These are phyloP conservation scores for Lithophane semibrunnea DNA, from an alignment of 2,888 invertebrate genomes.

Conservation along the genomic window DNA sequence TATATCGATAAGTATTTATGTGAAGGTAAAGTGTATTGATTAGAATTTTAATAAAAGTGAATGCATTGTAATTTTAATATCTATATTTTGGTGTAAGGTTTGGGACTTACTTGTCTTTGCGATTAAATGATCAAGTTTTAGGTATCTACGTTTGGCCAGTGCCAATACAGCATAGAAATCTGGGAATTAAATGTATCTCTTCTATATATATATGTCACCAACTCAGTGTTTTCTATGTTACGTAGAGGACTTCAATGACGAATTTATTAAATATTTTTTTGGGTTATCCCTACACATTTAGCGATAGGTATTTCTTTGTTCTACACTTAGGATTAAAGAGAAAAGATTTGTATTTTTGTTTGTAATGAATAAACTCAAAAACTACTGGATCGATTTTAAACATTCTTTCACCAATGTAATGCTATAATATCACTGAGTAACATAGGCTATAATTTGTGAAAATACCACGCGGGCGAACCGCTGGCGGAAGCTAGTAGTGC, in stretches of 20 bases:
- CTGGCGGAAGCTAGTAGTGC: not conserved
- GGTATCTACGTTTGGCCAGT: not conserved
- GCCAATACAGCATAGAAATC: not conserved
- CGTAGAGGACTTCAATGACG: slow-evolving; percentile 35
- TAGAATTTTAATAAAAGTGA: slow-evolving; percentile 27
- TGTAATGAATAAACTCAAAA: too few species aligned
- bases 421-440: too few species aligned
- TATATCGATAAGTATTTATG: slow-evolving; percentile 63
- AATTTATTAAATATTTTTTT: slow-evolving; percentile 27
- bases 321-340: too few species aligned
- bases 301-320: slow-evolving; percentile 7
- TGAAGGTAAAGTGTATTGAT: slow-evolving; percentile 42
- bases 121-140: slow-evolving; percentile 1
- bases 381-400: too few species aligned
- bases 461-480: too few species aligned
- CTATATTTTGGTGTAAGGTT: slow-evolving; percentile 4
- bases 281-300: slow-evolving; percentile 13
- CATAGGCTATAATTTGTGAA: too few species aligned
- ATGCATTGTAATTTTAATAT: slow-evolving; percentile 18
- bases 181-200: slow-evolving; percentile 1
- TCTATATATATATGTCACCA: not conserved
- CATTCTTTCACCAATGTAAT: too few species aligned
- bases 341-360: too few species aligned
- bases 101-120: not conserved
- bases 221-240: not conserved